Evolutionary conservation across 2,888 invertebrate species (phyloP).

Genomic region (Tenodera sinensis): DNA sequence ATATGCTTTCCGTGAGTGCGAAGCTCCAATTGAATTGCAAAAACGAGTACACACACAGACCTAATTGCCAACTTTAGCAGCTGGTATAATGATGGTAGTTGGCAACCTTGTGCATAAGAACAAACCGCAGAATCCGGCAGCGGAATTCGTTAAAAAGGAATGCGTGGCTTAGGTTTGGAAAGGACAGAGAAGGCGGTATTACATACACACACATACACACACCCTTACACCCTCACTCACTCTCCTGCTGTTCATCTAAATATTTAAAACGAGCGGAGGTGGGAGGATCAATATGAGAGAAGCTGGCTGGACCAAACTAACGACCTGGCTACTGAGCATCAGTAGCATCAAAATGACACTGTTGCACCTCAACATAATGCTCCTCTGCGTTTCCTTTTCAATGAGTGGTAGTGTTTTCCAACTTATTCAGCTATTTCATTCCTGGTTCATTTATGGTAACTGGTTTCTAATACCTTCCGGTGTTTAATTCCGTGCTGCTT

Average conservation of each 20-base stretch:
- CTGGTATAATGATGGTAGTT: neutral
- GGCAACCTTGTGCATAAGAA: neutral
- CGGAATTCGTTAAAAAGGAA: neutral
- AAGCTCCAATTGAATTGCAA: too few species aligned
- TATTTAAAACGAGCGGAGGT: neutral
- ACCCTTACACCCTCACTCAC: neutral
- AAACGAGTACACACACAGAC: neutral
- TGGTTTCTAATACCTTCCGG: too few species aligned
- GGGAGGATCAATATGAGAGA: neutral
- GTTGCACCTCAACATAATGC: neutral
- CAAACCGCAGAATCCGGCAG: neutral
- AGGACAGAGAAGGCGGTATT: neutral
- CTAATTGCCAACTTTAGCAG: neutral
- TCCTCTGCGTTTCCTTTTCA: neutral
- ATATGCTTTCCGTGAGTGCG: too few species aligned
- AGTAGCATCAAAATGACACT: neutral
- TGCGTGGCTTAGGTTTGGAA: neutral
- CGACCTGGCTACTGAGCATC: neutral
- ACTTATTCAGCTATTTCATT: too few species aligned
- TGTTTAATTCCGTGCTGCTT: too few species aligned
- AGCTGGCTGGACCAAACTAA: neutral
- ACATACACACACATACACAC: neutral
- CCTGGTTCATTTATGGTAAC: too few species aligned
- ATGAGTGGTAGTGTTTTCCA: too few species aligned
- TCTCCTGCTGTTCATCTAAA: neutral